Base-by-base conservation (phyloP, 37 sponge, comb jelly and placozoan species). In the Oscarella lobularis region DNA sequence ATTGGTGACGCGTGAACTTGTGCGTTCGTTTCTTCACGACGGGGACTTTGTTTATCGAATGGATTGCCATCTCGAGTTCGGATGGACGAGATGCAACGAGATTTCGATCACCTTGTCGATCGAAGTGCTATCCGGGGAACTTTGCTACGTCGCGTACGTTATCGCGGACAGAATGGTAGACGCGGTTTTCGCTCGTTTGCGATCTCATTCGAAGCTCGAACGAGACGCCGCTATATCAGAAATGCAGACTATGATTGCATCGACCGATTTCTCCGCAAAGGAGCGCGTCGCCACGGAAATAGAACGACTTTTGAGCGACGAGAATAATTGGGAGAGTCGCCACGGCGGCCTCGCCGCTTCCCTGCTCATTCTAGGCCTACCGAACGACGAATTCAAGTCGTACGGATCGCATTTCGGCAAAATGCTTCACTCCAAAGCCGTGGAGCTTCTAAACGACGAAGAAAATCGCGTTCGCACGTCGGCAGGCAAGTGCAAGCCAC, bases 1-100 rank as follows among this genome's bases (percentile, higher is more conserved):
- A 92, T 76, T 96, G 96, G 60, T 92, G 92, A 9, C 96, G 84
- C 73, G 85, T 92, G 69, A 96, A 96, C 78, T 73, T 81, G 79
- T 96, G 91, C 37, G 85, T 91, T 41, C 92, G 75, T 74, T 96
- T 96, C 84, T 91, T 96, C 31, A 96, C 85, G 37, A 82, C 79
- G 2, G 39, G 38, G 1, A 81, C 78, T 20, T 83, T 84, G 29
- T 77, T 86, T 2, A 89, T 66, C 1, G 96, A 81, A 31, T 68
- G 82, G 1, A 89, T 83, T 92, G 91, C 77, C 73, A 73, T 39
- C 40, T 39, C 3, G 33, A 54, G 3, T 14, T n/a, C 3, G 27
- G 9, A 38, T 54, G 35, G 41, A 54, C 14, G 65, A 54, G 20
- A 54, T 20, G 34, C 6, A 9, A n/a, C n/a, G n/a, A n/a, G n/a